phyloP scores from a whole-genome alignment of 2,113 vertebrate genomes.

The Steatornis caripensis region DNA sequence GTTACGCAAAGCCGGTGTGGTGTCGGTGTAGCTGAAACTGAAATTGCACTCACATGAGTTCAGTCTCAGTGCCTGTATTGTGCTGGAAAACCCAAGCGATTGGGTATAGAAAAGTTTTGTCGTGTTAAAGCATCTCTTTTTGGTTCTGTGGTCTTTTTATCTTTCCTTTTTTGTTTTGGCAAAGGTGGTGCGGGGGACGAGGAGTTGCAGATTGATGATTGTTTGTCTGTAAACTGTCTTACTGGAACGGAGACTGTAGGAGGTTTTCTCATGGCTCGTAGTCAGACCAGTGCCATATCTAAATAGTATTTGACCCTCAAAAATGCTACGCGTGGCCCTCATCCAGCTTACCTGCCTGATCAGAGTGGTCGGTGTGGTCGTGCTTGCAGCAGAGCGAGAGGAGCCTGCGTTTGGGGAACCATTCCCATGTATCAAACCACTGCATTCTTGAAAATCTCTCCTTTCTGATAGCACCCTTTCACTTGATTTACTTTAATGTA shows the following conservation, averaged over 20 bases:
- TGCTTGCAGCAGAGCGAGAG: neutral
- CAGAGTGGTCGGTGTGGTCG: neutral
- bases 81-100: neutral
- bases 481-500: neutral
- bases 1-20: neutral
- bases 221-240: conserved; percentile 40
- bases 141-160: neutral
- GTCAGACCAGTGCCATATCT: neutral
- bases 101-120: neutral
- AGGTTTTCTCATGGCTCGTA: conserved; percentile 16
- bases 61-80: neutral
- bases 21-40: neutral
- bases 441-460: neutral
- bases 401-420: neutral
- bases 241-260: conserved; percentile 4
- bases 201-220: neutral
- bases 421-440: neutral
- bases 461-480: neutral
- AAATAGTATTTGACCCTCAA: neutral
- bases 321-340: neutral
- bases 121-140: neutral
- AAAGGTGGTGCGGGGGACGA: neutral
- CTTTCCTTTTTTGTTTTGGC: conserved; percentile 16
- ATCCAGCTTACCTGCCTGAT: neutral
- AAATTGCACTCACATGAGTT: neutral